Evolutionary conservation across 2,797 vertebrate genomes (phyloP).

Genomic region (Phrynocephalus guinanensis): DNA sequence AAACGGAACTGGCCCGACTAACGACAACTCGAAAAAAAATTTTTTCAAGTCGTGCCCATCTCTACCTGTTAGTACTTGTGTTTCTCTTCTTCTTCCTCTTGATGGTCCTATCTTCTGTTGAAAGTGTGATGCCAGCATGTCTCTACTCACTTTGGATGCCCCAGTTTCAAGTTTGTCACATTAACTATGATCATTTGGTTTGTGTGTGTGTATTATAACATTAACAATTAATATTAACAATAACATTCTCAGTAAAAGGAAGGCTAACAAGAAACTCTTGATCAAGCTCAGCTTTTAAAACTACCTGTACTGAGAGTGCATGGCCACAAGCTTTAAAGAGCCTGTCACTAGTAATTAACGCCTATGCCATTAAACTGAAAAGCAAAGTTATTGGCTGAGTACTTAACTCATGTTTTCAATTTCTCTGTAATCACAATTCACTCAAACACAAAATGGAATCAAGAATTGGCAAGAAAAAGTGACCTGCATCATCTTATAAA

Average conservation of each 20-base stretch:
- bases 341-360: conserved; percentile 45
- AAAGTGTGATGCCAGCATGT: no score
- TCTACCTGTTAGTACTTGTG: no score
- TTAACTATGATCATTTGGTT: no score
- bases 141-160: no score
- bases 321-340: conserved; percentile 31
- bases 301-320: conserved; percentile 34
- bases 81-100: no score
- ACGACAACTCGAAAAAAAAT: no score
- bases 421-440: conserved; percentile 45
- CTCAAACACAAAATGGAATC: conserved; percentile 18
- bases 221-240: no score
- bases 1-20: no score
- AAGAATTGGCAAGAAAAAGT: conserved; percentile 44
- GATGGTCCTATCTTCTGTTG: no score
- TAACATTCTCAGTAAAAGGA: conserved; percentile 27
- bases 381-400: conserved; percentile 15
- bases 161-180: no score
- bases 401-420: not conserved
- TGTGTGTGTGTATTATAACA: no score
- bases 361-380: conserved; percentile 43
- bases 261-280: conserved; percentile 39
- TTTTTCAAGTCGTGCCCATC: no score
- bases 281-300: conserved; percentile 12
- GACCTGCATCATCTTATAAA: conserved; percentile 38